A percentile compares a stretch with the other conserved stretches of the same genome.
Evolutionary conservation across 1,140 invertebrate species (phyloP).

Genomic region (Hetaerina americana): DNA sequence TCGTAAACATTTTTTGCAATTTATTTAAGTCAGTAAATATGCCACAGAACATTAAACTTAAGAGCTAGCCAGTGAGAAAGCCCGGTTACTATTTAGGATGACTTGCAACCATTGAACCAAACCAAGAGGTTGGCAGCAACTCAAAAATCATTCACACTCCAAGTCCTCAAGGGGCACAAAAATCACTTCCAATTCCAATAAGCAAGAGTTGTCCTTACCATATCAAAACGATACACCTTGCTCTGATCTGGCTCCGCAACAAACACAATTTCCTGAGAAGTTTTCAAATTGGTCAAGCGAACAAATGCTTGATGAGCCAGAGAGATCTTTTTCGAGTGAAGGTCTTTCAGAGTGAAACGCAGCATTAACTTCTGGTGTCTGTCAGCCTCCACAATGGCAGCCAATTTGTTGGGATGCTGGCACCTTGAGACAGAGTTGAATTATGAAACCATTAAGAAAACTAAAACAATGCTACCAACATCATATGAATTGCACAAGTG

Average conservation of each 20-base stretch:
- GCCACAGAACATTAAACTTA: no score
- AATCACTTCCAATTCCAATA: conserved; percentile 8
- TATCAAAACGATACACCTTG: conserved; percentile 80
- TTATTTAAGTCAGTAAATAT: no score
- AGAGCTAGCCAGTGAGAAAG: no score
- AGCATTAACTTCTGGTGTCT: conserved; percentile 78
- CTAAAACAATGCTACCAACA: conserved; percentile 6
- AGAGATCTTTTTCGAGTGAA: conserved; percentile 48
- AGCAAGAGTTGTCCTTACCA: conserved; percentile 42
- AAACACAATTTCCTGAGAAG: conserved; percentile 76
- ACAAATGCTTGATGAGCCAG: conserved; percentile 88
- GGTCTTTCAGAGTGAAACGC: conserved; percentile 68
- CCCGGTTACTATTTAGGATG: no score
- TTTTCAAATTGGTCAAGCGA: conserved; percentile 48
- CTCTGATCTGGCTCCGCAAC: conserved; percentile 77
- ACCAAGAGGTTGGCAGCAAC: no score
- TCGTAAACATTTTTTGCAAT: no score
- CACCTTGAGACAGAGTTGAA: conserved; percentile 35
- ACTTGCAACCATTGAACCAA: no score
- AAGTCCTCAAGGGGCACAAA: background rate
- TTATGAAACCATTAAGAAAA: conserved; percentile 3
- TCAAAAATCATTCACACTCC: no score
- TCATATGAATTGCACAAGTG: no score
- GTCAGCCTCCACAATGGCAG: conserved; percentile 60
- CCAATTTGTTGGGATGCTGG: conserved; percentile 53